Percentiles rank a stretch among this genome's conserved stretches.
These are phyloP conservation scores for Propithecus coquereli DNA, from an alignment of 2,113 vertebrate genomes.

Conservation along the genomic window DNA sequence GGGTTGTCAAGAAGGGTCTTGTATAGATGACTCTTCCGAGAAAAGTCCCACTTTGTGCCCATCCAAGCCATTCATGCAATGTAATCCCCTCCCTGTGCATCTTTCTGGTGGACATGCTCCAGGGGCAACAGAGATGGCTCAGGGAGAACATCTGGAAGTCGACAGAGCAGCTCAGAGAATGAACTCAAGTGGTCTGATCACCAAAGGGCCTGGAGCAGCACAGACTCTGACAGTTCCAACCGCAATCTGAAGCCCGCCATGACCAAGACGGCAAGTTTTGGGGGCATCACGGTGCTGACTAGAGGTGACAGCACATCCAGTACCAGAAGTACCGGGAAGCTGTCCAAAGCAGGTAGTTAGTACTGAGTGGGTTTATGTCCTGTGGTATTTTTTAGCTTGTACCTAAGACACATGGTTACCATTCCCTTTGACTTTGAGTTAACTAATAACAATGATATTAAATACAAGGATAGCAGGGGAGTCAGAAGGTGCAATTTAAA, in stretches of 20 bases:
- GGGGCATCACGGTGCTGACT: constrained; percentile 87
- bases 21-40: background rate
- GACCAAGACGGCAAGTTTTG: constrained; percentile 88
- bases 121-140: constrained; percentile 92
- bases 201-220: constrained; percentile 96
- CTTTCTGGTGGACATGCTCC: constrained; percentile 50
- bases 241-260: constrained; percentile 88
- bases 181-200: constrained; percentile 91
- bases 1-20: background rate
- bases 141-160: constrained; percentile 91
- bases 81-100: constrained; percentile 26
- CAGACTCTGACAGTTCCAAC: constrained; percentile 93
- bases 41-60: background rate
- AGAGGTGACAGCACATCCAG: constrained; percentile 86
- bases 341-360: constrained; percentile 90
- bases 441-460: background rate
- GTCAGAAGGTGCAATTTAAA: background rate
- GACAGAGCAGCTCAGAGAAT: constrained; percentile 93
- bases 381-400: background rate
- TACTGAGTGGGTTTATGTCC: background rate
- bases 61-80: accelerated
- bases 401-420: accelerated
- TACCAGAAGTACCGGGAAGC: constrained; percentile 87
- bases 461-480: background rate
- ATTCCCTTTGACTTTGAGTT: background rate